phyloP scores from a whole-genome alignment of 2,113 vertebrate species.

The Zingel zingel region DNA sequence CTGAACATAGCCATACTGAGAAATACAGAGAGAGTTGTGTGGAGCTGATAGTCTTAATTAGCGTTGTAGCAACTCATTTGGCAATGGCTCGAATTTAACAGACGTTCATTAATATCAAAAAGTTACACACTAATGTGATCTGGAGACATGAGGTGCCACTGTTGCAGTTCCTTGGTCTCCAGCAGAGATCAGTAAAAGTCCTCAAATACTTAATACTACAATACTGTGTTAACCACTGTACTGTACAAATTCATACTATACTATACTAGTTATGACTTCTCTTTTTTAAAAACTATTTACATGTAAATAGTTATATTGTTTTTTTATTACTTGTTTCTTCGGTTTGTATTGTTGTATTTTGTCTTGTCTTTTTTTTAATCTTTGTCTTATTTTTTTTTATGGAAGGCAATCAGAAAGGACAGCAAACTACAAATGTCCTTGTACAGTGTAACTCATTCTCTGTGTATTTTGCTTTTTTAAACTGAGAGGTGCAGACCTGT shows the following conservation, averaged over 20 bases:
- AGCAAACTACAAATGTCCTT: background rate
- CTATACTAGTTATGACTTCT: background rate
- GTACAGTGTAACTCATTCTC: background rate
- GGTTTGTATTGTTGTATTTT: background rate
- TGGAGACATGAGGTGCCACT: background rate
- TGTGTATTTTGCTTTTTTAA: background rate
- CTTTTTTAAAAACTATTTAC: background rate
- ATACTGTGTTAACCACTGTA: background rate
- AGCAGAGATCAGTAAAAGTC: conserved; percentile 10
- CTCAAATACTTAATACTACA: background rate
- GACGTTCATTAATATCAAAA: too few relatives aligned
- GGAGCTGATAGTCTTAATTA: too few relatives aligned
- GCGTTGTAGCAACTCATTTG: too few relatives aligned
- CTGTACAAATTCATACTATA: background rate
- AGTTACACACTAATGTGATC: background rate
- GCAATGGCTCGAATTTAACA: too few relatives aligned
- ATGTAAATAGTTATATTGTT: background rate
- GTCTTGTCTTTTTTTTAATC: background rate
- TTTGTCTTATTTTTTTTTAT: background rate
- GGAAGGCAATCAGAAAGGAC: background rate
- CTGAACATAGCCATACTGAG: too few relatives aligned
- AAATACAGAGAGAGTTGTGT: too few relatives aligned
- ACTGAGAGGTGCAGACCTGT: conserved; percentile 82
- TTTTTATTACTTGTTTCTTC: background rate
- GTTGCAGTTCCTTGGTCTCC: background rate